Percentiles rank a stretch among this genome's conserved stretches.
phyloP scores from a whole-genome alignment of 2,888 invertebrate genomes.

The Cephonodes hylas region DNA sequence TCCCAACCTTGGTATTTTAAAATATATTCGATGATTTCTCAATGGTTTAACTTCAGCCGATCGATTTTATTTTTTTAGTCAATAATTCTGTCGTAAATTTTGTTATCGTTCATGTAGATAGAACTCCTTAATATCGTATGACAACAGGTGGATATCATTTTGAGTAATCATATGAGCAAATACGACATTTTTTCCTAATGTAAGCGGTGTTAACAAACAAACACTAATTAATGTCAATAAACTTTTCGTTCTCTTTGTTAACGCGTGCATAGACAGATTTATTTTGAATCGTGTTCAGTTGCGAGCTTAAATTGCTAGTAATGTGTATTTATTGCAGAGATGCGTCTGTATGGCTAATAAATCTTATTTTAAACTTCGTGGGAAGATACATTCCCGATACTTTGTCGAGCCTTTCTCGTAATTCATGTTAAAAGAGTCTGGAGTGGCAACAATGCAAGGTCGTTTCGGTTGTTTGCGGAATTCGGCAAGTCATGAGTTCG shows the following conservation, averaged over 20 bases:
- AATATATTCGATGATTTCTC: too few relatives aligned
- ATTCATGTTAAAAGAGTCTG: slow-evolving; percentile 36
- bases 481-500: slow-evolving; percentile 37
- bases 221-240: not conserved
- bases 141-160: too few relatives aligned
- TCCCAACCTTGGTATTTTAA: too few relatives aligned
- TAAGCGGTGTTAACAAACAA: too few relatives aligned
- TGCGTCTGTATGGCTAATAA: not conserved
- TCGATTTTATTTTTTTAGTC: too few relatives aligned
- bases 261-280: not conserved
- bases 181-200: too few relatives aligned
- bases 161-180: too few relatives aligned
- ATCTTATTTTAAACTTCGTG: not conserved
- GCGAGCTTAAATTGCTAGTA: not conserved
- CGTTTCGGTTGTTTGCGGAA: slow-evolving; percentile 46
- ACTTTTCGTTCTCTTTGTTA: not conserved
- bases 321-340: not conserved
- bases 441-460: slow-evolving; percentile 59
- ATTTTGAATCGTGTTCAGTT: not conserved
- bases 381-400: not conserved
- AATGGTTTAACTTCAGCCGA: too few relatives aligned
- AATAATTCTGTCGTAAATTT: too few relatives aligned
- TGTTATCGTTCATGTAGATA: too few relatives aligned
- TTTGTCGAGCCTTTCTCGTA: not conserved
- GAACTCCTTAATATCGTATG: too few relatives aligned